Evolutionary conservation across 2,888 invertebrate species (phyloP).

Genomic region (Drosophila quinaria): DNA sequence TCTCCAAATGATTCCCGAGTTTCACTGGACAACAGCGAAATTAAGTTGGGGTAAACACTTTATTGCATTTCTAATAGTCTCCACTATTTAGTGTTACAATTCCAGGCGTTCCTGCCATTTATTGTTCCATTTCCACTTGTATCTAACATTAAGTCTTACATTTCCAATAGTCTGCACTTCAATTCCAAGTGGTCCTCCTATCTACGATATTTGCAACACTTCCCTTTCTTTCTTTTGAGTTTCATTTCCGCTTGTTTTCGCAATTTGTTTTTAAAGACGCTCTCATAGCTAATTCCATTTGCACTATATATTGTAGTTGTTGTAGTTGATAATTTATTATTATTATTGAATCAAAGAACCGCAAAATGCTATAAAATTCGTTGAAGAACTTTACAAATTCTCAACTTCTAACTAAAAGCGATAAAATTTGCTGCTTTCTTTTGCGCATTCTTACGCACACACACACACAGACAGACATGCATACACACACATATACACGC

Average conservation of each 20-base stretch:
- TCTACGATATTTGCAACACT: no score
- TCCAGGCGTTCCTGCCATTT: background rate
- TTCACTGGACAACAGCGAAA: background rate
- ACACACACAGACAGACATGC: constrained; percentile 23
- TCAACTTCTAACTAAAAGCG: constrained; percentile 72
- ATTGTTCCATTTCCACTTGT: background rate
- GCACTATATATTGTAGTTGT: constrained; percentile 9
- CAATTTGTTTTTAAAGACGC: background rate
- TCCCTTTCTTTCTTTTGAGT: background rate
- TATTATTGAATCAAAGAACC: constrained; percentile 67
- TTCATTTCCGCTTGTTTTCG: constrained; percentile 27
- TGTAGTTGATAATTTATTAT: constrained; percentile 57
- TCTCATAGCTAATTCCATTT: constrained; percentile 23
- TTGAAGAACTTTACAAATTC: constrained; percentile 70
- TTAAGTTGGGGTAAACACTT: background rate
- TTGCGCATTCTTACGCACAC: constrained; percentile 53
- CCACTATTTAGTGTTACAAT: no score
- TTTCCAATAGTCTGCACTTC: background rate
- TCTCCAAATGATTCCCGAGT: background rate
- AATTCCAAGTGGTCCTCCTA: background rate
- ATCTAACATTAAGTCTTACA: background rate
- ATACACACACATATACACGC: constrained; percentile 14
- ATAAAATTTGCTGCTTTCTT: constrained; percentile 71
- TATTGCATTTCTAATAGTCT: no score
- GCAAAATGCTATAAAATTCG: constrained; percentile 66